Percentiles rank a stretch among this genome's conserved stretches.
phyloP scores from a whole-genome alignment of 2,888 invertebrate species.

The Amaurobius ferox region DNA sequence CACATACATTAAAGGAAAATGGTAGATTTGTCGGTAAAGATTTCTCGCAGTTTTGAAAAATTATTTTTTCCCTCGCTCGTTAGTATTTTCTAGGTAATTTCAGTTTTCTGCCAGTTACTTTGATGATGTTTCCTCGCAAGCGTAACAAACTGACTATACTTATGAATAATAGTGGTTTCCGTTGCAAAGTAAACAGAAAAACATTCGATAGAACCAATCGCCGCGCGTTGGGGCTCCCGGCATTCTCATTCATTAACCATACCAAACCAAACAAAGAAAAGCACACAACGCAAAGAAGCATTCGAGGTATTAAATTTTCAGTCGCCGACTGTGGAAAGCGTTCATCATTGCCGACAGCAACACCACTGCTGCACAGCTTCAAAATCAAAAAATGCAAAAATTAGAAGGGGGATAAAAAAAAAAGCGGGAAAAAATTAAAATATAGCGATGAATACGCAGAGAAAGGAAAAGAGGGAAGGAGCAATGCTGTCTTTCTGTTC shows the following conservation, averaged over 20 bases:
- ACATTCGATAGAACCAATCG: conserved; percentile 1
- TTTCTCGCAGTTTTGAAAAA: too few relatives aligned
- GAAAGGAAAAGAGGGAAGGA: conserved; percentile 7
- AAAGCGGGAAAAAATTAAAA: neutral
- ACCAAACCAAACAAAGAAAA: conserved; percentile 50
- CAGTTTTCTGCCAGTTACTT: too few relatives aligned
- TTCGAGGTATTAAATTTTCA: conserved; percentile 52
- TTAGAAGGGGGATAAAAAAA: conserved; percentile 7
- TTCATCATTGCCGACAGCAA: conserved; percentile 46
- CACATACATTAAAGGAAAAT: too few relatives aligned
- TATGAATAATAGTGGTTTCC: neutral
- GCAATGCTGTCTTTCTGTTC: conserved; percentile 32
- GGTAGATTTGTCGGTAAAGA: too few relatives aligned
- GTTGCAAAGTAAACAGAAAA: conserved; percentile 24
- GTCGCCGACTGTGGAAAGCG: conserved; percentile 20
- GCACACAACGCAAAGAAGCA: conserved; percentile 31
- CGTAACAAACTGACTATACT: neutral
- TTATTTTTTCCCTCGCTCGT: too few relatives aligned
- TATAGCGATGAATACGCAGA: conserved; percentile 39
- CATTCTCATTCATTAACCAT: conserved; percentile 41
- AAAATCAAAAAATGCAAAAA: conserved; percentile 44
- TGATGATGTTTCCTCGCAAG: neutral
- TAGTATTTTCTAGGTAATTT: too few relatives aligned
- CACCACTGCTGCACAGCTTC: neutral
- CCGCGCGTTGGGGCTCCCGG: too few relatives aligned